A percentile compares a stretch with the other conserved stretches of the same genome.
Evolutionary conservation across 2,888 invertebrate genomes (phyloP).

Genomic region (Bombylius discolor): DNA sequence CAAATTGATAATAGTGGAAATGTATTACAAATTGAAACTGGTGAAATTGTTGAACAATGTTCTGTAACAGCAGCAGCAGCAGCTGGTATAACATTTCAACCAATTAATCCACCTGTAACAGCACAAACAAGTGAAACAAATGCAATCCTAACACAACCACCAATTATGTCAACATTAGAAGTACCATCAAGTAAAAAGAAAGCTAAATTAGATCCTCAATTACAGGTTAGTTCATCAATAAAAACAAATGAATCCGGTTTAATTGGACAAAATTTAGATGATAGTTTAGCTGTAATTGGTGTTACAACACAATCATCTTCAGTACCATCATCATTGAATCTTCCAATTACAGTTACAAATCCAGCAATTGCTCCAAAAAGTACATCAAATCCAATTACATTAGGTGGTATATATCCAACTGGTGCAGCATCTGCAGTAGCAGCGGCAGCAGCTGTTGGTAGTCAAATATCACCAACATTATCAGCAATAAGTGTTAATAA

Average conservation of each 20-base stretch:
- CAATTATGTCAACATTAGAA: conserved; percentile 70
- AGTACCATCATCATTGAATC: conserved; percentile 55
- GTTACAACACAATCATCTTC: conserved; percentile 38
- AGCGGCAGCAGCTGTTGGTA: not conserved
- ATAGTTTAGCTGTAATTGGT: conserved; percentile 46
- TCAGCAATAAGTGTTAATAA: conserved; percentile 4
- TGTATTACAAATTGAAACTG: conserved; percentile 18
- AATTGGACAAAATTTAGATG: conserved; percentile 35
- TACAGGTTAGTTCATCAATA: conserved; percentile 21
- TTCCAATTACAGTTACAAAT: conserved; percentile 65
- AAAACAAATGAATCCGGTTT: conserved; percentile 6
- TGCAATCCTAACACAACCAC: conserved; percentile 57
- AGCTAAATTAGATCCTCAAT: not conserved
- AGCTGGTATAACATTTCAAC: conserved; percentile 18
- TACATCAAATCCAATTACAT: conserved; percentile 14
- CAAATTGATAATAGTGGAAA: conserved; percentile 11
- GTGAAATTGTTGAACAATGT: conserved; percentile 11
- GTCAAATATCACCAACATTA: conserved; percentile 12
- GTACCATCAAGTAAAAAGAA: conserved; percentile 43
- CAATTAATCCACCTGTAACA: conserved; percentile 24
- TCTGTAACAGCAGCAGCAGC: not conserved
- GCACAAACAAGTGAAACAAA: conserved; percentile 60
- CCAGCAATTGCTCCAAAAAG: conserved; percentile 50
- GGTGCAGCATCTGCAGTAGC: conserved; percentile 3
- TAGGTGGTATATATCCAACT: conserved; percentile 15